Conservation (phyloP, 1,140 invertebrate genomes). For the Zaprionus nigranus region DNA sequence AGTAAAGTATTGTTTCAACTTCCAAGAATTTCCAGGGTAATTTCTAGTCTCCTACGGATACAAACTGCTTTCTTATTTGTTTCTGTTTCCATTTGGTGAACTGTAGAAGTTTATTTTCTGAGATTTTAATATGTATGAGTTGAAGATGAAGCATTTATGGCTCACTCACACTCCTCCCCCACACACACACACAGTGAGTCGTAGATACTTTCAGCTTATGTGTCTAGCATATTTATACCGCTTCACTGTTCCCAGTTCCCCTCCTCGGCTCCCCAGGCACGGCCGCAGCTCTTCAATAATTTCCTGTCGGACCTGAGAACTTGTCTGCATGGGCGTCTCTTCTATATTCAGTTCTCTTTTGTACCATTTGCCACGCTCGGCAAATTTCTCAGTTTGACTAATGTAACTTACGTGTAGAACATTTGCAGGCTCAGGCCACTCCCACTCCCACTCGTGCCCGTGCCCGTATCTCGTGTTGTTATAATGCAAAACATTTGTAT, state of each 20-base stretch:
- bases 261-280: neutral
- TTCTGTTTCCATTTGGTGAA: constrained; percentile 58
- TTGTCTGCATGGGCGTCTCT: neutral
- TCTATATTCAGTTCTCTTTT: constrained; percentile 6
- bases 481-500: constrained; percentile 80
- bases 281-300: constrained; percentile 58
- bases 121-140: constrained; percentile 82
- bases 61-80: neutral
- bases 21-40: neutral
- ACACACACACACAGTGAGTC: constrained; percentile 38
- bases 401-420: constrained; percentile 74
- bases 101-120: constrained; percentile 79
- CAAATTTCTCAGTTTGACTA: constrained; percentile 70
- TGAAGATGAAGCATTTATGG: constrained; percentile 77
- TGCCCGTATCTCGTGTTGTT: constrained; percentile 33
- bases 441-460: too few species aligned
- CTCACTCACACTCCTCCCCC: constrained; percentile 6
- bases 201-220: constrained; percentile 56
- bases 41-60: neutral
- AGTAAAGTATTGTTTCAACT: too few species aligned
- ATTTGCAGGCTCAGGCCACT: constrained; percentile 23
- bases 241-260: constrained; percentile 22
- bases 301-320: constrained; percentile 28
- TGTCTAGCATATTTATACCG: constrained; percentile 73
- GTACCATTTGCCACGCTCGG: constrained; percentile 60